Evolutionary conservation across 2,797 vertebrate species (phyloP).

Genomic region (Cetoscarus ocellatus): DNA sequence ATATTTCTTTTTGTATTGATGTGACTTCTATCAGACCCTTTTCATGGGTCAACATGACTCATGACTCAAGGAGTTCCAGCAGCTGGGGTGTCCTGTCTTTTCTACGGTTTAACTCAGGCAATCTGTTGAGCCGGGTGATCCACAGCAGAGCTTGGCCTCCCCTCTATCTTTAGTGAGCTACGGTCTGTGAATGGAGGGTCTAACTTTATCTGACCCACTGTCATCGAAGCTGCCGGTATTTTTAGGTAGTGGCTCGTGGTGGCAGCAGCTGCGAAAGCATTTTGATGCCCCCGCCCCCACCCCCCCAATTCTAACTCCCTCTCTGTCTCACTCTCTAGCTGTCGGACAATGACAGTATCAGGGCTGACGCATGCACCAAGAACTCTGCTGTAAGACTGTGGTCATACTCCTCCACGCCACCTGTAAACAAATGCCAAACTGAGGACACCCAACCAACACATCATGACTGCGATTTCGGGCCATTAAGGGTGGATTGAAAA

Average conservation of each 20-base stretch:
- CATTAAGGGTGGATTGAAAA: slow-evolving; percentile 18
- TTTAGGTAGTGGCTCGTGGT: slow-evolving; percentile 76
- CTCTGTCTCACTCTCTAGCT: slow-evolving; percentile 47
- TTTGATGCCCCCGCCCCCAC: slow-evolving; percentile 55
- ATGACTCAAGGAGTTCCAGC: slow-evolving; percentile 36
- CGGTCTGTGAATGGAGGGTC: slow-evolving; percentile 74
- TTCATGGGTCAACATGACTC: slow-evolving; percentile 42
- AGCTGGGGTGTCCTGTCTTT: slow-evolving; percentile 54
- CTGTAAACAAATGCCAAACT: slow-evolving; percentile 10
- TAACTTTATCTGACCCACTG: slow-evolving; percentile 81
- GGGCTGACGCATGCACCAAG: slow-evolving; percentile 38
- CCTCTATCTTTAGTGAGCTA: slow-evolving; percentile 80
- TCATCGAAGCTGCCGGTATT: slow-evolving; percentile 83
- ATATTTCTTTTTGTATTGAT: background rate
- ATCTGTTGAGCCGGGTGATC: slow-evolving; percentile 73
- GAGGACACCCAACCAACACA: slow-evolving; percentile 12
- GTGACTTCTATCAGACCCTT: slow-evolving; percentile 21
- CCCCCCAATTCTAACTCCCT: slow-evolving; percentile 31
- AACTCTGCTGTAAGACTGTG: slow-evolving; percentile 17
- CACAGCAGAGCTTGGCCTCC: slow-evolving; percentile 51
- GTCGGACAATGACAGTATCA: slow-evolving; percentile 67
- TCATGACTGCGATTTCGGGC: background rate
- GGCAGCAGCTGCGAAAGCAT: slow-evolving; percentile 85
- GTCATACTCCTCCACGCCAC: slow-evolving; percentile 50
- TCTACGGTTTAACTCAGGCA: slow-evolving; percentile 50